Evolutionary conservation across 2,113 vertebrate species (phyloP).

Genomic region (Arenaria interpres): DNA sequence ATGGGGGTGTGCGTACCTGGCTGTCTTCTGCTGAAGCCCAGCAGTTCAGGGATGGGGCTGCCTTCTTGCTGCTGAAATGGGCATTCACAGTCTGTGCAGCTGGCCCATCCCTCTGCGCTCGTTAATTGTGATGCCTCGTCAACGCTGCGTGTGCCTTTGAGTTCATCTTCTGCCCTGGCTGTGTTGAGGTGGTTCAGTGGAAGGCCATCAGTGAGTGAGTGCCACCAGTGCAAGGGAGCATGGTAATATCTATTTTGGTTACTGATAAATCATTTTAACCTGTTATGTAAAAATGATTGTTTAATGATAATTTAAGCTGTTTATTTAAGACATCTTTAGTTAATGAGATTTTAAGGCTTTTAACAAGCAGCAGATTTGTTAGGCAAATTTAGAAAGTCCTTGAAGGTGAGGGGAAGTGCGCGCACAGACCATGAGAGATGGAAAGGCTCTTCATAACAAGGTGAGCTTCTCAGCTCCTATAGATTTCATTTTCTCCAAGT

Average conservation of each 20-base stretch:
- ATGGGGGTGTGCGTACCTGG: accelerated
- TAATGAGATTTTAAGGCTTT: neutral
- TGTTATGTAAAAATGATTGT: neutral
- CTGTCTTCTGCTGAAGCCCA: accelerated
- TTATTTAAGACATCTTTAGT: neutral
- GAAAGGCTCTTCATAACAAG: neutral
- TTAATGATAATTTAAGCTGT: neutral
- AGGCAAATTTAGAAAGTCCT: neutral
- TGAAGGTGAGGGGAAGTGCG: neutral
- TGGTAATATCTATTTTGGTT: neutral
- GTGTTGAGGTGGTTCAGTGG: neutral
- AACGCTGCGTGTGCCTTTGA: accelerated
- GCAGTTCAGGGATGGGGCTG: neutral
- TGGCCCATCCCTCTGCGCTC: accelerated
- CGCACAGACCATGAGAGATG: neutral
- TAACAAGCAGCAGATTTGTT: neutral
- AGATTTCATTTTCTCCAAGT: neutral
- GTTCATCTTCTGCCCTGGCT: neutral
- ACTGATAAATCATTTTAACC: neutral
- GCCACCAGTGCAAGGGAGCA: neutral
- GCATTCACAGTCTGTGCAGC: neutral
- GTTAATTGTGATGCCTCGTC: accelerated
- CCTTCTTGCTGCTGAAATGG: neutral
- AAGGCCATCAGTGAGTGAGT: neutral
- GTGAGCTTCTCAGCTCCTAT: neutral